These are phyloP conservation scores for Dreissena rostriformis DNA, from an alignment of 1,140 invertebrate species.

Conservation along the genomic window DNA sequence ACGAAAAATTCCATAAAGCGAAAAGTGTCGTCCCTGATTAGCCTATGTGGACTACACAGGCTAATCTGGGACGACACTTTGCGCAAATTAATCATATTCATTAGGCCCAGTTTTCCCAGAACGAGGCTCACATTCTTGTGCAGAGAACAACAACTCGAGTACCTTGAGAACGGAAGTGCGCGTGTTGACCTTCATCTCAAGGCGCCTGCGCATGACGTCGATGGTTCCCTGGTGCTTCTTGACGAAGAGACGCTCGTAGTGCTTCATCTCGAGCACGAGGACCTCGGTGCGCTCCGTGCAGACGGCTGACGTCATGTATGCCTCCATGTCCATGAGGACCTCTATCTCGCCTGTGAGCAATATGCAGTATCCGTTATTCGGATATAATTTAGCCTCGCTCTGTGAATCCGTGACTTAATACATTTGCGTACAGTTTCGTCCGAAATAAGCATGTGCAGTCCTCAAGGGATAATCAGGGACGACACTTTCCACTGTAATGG, in stretches of 20 bases:
- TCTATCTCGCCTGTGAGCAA: constrained; percentile 76
- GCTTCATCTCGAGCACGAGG: constrained; percentile 78
- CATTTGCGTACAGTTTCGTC: no score
- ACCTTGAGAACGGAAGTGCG: constrained; percentile 62
- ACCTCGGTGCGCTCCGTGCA: constrained; percentile 79
- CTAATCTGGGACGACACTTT: no score
- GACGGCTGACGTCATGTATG: constrained; percentile 77
- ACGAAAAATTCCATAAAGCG: no score
- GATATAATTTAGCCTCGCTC: no score
- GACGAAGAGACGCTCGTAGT: constrained; percentile 78
- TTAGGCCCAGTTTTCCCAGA: no score
- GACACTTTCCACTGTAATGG: no score
- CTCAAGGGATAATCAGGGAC: no score
- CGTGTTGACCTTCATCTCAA: constrained; percentile 67
- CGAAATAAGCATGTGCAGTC: neutral
- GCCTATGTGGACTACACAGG: no score
- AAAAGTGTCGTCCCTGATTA: no score
- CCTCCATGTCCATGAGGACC: constrained; percentile 76
- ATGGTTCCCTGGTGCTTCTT: constrained; percentile 75
- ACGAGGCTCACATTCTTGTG: no score
- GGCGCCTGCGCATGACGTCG: constrained; percentile 70
- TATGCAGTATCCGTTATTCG: neutral
- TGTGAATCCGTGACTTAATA: neutral
- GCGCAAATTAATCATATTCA: no score
- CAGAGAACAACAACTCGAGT: no score